phyloP scores from a whole-genome alignment of 92 coral and sea anemone genomes.

The Blastomussa wellsi region DNA sequence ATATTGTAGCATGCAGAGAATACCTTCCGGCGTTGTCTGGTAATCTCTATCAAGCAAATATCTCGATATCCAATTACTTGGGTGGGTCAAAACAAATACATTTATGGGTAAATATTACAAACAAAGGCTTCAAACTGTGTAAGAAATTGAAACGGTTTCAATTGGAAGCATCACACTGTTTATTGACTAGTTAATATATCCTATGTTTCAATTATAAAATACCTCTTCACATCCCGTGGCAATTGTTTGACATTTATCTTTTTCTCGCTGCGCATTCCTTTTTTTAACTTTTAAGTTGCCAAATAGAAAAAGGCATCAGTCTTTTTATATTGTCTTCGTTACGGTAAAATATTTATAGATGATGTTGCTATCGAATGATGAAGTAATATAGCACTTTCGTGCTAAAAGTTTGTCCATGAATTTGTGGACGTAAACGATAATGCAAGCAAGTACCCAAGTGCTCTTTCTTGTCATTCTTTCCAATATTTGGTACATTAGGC shows the following conservation, averaged over 20 bases:
- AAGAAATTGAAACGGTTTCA: neutral
- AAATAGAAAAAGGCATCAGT: neutral
- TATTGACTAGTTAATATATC: neutral
- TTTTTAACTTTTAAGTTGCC: neutral
- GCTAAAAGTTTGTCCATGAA: neutral
- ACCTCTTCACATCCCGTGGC: neutral
- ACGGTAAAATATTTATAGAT: neutral
- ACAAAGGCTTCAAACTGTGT: neutral
- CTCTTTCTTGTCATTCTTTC: too few species aligned
- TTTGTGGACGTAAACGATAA: too few species aligned
- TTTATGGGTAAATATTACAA: neutral
- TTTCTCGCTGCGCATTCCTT: neutral
- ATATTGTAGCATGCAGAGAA: neutral
- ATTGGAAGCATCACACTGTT: neutral
- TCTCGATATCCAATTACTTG: neutral
- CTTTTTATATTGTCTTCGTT: neutral
- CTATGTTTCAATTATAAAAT: neutral
- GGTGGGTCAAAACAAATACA: neutral
- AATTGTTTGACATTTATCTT: neutral
- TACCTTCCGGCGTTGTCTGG: neutral
- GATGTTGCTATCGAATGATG: neutral
- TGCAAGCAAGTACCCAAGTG: too few species aligned
- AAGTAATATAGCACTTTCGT: neutral
- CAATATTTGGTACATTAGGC: too few species aligned
- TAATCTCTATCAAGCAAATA: neutral